A percentile compares a stretch with the other conserved stretches of the same genome.
phyloP scores from a whole-genome alignment of 2,797 vertebrate species.

The Enteromius radiatus region DNA sequence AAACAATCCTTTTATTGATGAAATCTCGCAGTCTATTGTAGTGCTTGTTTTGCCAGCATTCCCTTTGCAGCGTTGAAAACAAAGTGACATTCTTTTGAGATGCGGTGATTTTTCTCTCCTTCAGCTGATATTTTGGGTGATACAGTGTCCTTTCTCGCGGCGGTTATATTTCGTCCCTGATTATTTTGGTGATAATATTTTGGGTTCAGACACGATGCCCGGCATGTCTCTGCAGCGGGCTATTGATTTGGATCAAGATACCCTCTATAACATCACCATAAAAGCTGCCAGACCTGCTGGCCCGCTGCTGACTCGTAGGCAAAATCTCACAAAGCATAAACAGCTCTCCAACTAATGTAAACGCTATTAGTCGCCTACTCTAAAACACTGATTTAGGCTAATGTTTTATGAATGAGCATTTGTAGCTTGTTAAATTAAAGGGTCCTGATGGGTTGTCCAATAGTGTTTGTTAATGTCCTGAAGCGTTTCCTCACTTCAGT shows the following conservation, averaged over 20 bases:
- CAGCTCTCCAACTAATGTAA: conserved; percentile 41
- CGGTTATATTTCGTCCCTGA: conserved; percentile 59
- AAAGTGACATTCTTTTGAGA: conserved; percentile 63
- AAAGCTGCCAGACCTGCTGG: conserved; percentile 56
- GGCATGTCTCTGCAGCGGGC: conserved; percentile 26
- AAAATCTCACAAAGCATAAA: conserved; percentile 42
- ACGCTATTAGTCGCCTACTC: conserved; percentile 17
- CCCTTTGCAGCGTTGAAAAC: conserved; percentile 57
- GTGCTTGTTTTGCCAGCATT: conserved; percentile 74
- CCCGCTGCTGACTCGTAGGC: conserved; percentile 45
- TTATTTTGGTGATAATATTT: conserved; percentile 70
- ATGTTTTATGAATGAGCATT: not conserved
- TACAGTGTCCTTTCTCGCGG: conserved; percentile 59
- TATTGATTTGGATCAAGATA: conserved; percentile 36
- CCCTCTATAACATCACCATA: not conserved
- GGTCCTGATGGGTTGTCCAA: conserved; percentile 13
- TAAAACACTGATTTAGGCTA: conserved; percentile 49
- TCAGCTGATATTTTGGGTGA: conserved; percentile 58
- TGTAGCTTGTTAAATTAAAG: conserved; percentile 4
- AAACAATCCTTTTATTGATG: conserved; percentile 58
- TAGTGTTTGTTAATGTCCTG: conserved; percentile 54
- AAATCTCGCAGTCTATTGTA: conserved; percentile 66
- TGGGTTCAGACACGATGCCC: conserved; percentile 56
- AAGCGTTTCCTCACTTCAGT: conserved; percentile 80
- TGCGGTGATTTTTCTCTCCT: conserved; percentile 71